A percentile compares a stretch with the other conserved stretches of the same genome.
Evolutionary conservation across 1,140 invertebrate species (phyloP).

Genomic region (Pogonomyrmex californicus): DNA sequence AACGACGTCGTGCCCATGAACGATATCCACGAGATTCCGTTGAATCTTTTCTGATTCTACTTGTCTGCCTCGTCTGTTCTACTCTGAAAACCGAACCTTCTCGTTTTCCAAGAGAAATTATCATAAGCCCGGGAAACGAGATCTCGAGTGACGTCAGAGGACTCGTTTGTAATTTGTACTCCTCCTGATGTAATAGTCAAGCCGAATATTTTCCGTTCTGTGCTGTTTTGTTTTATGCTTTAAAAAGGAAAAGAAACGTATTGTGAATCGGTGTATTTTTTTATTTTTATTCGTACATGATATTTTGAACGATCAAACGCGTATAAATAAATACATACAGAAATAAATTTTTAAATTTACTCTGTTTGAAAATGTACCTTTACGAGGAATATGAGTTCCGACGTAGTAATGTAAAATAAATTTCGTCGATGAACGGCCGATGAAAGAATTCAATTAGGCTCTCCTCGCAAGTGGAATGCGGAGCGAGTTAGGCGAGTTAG

Average conservation of each 20-base stretch:
- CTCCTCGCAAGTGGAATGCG: constrained; percentile 17
- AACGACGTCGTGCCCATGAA: neutral
- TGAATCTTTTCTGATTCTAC: neutral
- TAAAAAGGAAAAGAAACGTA: neutral
- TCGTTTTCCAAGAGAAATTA: neutral
- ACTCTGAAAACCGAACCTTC: too few relatives aligned
- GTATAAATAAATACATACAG: neutral
- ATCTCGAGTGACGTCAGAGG: neutral
- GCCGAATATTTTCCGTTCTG: neutral
- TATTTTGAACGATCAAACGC: neutral
- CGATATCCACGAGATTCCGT: neutral
- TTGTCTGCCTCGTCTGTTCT: neutral
- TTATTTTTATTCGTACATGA: neutral
- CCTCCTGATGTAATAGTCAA: neutral
- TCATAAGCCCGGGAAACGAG: neutral
- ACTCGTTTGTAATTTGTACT: neutral
- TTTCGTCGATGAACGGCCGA: neutral
- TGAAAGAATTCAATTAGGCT: constrained; percentile 51
- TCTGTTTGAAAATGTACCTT: neutral
- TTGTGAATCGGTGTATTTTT: neutral
- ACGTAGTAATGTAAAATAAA: neutral
- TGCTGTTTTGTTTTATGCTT: neutral
- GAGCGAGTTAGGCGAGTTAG: constrained; percentile 22
- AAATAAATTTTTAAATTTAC: neutral
- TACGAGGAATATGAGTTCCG: neutral